Evolutionary conservation across 2,888 invertebrate species (phyloP), one percentile per base, ranked within the genome.

Genomic region (Campoplex capitator): DNA sequence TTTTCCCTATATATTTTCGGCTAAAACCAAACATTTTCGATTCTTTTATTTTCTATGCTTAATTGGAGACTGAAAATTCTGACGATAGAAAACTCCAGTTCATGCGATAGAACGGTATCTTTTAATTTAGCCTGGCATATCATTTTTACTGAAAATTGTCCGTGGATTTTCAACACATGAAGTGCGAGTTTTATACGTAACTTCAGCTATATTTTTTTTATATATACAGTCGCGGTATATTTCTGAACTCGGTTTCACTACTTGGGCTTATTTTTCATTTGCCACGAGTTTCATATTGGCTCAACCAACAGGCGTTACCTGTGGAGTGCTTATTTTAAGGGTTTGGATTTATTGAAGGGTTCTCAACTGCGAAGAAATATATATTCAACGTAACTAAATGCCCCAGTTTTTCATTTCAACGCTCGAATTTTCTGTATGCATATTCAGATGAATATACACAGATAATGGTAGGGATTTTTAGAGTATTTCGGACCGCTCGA

Each of bases 241-340:
- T 62, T 51, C 18, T 4, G 51, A 6, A n/a, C 51, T 51, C 18
- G 18, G 18, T 51, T 62, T 62, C 32, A 32, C 51, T 32, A 32
- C 62, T 62, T 9, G 32, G 6, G 32, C 32, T 32, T 62, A 32
- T 32, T 62, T 32, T 32, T 32, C 28, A 62, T 62, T 23, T 23
- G 23, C 18, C 13, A 62, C 32, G 62, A 62, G 4, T 16, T 62
- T 32, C 16, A 16, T 6, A 62, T 62, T 62, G 62, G 32, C 62
- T 16, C 62, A 32, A 62, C 32, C 62, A 32, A 62, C 62, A 32
- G 6, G 62, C 62, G 32, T 32, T 62, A 62, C 62, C 62, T 32
- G 58, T 58, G 13, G 58, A 32, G 62, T 62, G 62, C 62, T 62
- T 62, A 62, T 62, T 62, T 62, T 32, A 62, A 62, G 32, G 13